A percentile compares a stretch with the other conserved stretches of the same genome.
Evolutionary conservation across 2,888 invertebrate species (phyloP).

Genomic region (Ferrisia virgata): DNA sequence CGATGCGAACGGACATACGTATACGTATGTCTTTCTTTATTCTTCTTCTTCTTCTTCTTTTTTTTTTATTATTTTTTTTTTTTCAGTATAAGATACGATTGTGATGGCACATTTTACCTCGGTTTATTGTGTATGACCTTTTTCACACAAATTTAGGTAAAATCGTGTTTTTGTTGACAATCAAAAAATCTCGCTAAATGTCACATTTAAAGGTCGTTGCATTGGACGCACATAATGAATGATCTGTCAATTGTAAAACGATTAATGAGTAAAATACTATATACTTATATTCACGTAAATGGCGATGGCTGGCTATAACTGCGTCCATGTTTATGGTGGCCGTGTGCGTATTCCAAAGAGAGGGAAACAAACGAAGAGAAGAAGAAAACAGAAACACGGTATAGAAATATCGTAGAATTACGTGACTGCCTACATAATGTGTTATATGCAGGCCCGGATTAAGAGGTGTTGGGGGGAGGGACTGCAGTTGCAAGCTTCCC

Average conservation of each 20-base stretch:
- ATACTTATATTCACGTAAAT: too few species aligned
- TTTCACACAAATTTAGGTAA: constrained; percentile 17
- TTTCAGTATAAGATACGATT: neutral
- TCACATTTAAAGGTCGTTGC: constrained; percentile 17
- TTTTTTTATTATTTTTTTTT: neutral
- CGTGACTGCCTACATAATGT: too few species aligned
- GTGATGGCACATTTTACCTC: neutral
- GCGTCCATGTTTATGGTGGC: neutral
- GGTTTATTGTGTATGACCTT: constrained; percentile 9
- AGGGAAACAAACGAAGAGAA: neutral
- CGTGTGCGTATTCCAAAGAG: neutral
- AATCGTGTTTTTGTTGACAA: constrained; percentile 27
- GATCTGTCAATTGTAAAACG: constrained; percentile 25
- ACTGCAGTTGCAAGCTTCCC: too few species aligned
- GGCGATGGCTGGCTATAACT: neutral
- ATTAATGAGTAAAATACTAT: constrained; percentile 8
- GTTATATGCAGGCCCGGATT: too few species aligned
- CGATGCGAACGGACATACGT: neutral
- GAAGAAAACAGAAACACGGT: neutral
- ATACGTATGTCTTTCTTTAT: too few species aligned
- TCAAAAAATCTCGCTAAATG: constrained; percentile 22
- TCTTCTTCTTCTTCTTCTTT: too few species aligned
- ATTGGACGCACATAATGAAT: constrained; percentile 22
- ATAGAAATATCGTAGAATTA: neutral
- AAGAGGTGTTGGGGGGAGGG: too few species aligned